Conservation (phyloP, 2,888 invertebrate species). For the Erebia epiphron region DNA sequence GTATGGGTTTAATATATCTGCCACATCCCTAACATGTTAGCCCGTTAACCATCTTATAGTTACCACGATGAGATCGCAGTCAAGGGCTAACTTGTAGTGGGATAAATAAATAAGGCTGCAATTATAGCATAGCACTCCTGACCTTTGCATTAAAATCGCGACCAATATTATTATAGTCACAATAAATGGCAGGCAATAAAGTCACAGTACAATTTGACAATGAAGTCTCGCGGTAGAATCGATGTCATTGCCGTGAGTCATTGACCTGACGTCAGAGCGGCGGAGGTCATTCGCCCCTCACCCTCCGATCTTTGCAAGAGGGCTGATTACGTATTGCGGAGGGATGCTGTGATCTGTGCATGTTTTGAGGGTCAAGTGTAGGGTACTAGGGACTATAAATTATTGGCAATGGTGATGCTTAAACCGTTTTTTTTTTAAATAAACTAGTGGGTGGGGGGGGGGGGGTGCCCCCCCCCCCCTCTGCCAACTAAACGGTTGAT, state of each 20-base stretch:
- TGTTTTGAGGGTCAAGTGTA: slow-evolving; percentile 28
- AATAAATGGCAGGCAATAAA: too few relatives aligned
- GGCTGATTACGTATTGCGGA: slow-evolving; percentile 28
- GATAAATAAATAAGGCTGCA: too few relatives aligned
- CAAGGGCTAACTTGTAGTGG: too few relatives aligned
- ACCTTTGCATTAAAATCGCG: slow-evolving; percentile 14
- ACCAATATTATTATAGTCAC: not conserved
- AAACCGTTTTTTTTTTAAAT: not conserved
- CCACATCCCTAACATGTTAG: too few relatives aligned
- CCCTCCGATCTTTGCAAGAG: slow-evolving; percentile 30
- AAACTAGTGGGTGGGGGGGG: too few relatives aligned
- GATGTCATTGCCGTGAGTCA: slow-evolving; percentile 30
- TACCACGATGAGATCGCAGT: too few relatives aligned
- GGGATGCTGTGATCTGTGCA: slow-evolving; percentile 25
- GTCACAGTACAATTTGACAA: slow-evolving; percentile 14
- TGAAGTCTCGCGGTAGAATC: slow-evolving; percentile 24
- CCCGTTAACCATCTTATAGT: too few relatives aligned
- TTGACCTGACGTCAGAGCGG: slow-evolving; percentile 32
- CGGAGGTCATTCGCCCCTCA: slow-evolving; percentile 32
- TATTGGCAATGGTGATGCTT: not conserved
- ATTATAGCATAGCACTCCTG: not conserved
- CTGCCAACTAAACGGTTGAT: too few relatives aligned
- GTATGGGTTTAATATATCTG: too few relatives aligned
- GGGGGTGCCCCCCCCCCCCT: too few relatives aligned
- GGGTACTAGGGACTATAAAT: not conserved